Evolutionary conservation across 2,888 invertebrate genomes (phyloP), one percentile per base, ranked within the genome.

Genomic region (Oasisia sp.): DNA sequence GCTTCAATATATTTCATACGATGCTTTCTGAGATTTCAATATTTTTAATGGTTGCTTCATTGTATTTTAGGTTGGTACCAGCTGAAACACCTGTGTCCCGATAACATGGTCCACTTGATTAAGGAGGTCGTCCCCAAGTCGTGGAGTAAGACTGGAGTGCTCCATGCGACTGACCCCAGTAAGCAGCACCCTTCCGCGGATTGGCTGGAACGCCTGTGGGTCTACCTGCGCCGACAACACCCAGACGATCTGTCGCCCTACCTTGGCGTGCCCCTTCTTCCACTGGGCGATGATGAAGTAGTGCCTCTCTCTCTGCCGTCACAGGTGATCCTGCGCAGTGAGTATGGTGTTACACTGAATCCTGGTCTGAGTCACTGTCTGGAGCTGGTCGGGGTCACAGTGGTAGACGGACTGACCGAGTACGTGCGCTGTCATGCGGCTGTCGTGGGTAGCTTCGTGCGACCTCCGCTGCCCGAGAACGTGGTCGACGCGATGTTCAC

Each of bases 131-230:
- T 74, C n/a, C 74, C 74, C 74, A 74, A 74, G 74, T 74, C 74
- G 27, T 74, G 74, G 74, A 27, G 5, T 27, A 0, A 27, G 74
- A 74, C 74, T 27, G 74, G 74, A 19, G 74, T 19, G 14, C 74
- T 74, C 27, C 74, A 27, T 19, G 0, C 0, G 74, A 19, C 27
- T 7, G 91, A 5, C 91, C 92, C 89, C 32, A 32, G 58, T 19
- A 14, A 91, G 89, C 91, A 27, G n/a, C 92, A 91, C 38, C 74
- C 92, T 11, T 91, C 93, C 8, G 8, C 11, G 9, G 92, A 89
- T 32, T 94, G 94, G 94, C 90, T 94, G 50, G 38, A 92, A 90
- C 27, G 89, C 14, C 45, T 94, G 32, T 94, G 94, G 94, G 90
- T 89, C 7, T 94, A 93, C 92, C 92, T 94, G 32, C 89, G 92